These are phyloP conservation scores for Dasysyrphus albostriatus DNA, from an alignment of 2,888 invertebrate genomes.

Conservation along the genomic window DNA sequence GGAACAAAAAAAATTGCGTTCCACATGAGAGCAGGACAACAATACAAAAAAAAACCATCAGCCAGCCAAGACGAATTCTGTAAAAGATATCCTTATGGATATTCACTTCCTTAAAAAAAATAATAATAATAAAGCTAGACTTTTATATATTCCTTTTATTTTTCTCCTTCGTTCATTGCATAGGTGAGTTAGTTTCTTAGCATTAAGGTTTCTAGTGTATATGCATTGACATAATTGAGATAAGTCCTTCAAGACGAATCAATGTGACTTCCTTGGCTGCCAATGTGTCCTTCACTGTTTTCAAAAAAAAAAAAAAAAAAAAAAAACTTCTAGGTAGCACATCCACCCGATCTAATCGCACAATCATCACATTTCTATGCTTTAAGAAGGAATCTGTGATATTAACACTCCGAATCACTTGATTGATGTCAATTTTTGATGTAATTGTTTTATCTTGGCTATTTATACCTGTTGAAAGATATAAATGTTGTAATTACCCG, in stretches of 20 bases:
- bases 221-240: constrained; percentile 37
- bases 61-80: not conserved
- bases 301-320: constrained; percentile 15
- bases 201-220: constrained; percentile 18
- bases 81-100: constrained; percentile 1
- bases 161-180: constrained; percentile 27
- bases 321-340: constrained; percentile 10
- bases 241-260: constrained; percentile 56
- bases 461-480: too few relatives aligned
- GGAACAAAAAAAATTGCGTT: constrained; percentile 43
- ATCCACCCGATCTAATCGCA: constrained; percentile 49
- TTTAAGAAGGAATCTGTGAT: constrained; percentile 12
- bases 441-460: not conserved
- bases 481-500: too few relatives aligned
- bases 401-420: not conserved
- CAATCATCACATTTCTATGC: constrained; percentile 56
- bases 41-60: constrained; percentile 15
- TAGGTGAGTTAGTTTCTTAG: constrained; percentile 42
- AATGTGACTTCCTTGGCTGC: constrained; percentile 39
- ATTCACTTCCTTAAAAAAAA: constrained; percentile 18
- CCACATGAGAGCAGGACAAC: constrained; percentile 42
- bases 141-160: not conserved
- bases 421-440: not conserved
- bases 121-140: not conserved
- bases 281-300: constrained; percentile 50